Base-by-base conservation (phyloP, 2,888 invertebrate genomes). In the Caenorhabditis japonica region DNA sequence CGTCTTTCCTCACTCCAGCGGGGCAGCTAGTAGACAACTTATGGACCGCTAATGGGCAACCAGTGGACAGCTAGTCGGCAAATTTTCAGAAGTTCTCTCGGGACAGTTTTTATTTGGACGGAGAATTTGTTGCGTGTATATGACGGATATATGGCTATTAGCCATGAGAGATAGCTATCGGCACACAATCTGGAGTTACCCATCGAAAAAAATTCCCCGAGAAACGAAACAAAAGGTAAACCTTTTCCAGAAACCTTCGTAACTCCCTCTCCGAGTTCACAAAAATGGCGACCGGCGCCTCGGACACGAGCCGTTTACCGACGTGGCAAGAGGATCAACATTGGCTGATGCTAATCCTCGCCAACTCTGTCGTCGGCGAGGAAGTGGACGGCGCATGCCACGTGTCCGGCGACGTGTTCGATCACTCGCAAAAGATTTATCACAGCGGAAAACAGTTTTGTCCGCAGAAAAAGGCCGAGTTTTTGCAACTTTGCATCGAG, bases 251-350 rank as follows among this genome's bases (percentile, higher is more conserved):
- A 38, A 66, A 73, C 5, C 33, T 79, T 2, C 70, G 72, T 3
- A 55, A 56, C 30, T 51, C 71, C 0, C 56, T 76, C 4, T 17
- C 43, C 10, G 73, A 76, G 39, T 74, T 79, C 53, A 70, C 69
- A 2, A 27, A 36, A 1, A 73, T 79, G 56, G 75, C 64, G 7
- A 60, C 62, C 1, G 82, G 84, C 19, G 73, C 85, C 43, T 87
- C 86, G 43, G 85, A 87, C 34, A 73, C 83, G 21, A 33, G 30
- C n/a, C 88, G 90, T 59, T 87, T 93, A 27, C 90, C 91, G 68
- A 91, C 90, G 52, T 89, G 94, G 33, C 94, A 93, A 86, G 95
- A 95, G 89, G 94, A 95, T 89, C 89, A 95, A 21, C 94, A 95
- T 88, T 95, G 95, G 95, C 91, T 93, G 27, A 89, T 94, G 25